Conservation (phyloP, 2,797 vertebrate genomes). For the Streptopelia turtur region DNA sequence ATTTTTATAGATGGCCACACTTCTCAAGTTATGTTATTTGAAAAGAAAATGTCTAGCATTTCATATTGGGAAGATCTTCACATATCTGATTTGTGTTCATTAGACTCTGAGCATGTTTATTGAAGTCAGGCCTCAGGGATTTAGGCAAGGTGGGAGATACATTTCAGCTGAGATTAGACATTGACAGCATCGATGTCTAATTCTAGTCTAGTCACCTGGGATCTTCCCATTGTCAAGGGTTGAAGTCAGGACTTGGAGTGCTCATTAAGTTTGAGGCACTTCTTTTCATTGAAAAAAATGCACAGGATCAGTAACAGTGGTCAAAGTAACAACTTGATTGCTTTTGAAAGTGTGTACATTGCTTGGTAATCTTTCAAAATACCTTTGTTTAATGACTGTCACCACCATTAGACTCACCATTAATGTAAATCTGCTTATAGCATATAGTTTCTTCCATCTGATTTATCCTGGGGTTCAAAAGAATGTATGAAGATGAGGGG, state of each 20-base stretch:
- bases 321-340: background rate
- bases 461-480: background rate
- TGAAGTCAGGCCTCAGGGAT: background rate
- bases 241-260: background rate
- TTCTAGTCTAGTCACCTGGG: background rate
- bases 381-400: background rate
- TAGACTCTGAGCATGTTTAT: background rate
- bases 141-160: background rate
- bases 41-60: constrained; percentile 4
- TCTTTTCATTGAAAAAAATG: background rate
- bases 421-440: background rate
- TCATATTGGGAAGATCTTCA: background rate
- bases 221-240: background rate
- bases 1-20: background rate
- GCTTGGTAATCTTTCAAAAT: background rate
- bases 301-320: background rate
- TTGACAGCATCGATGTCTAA: background rate
- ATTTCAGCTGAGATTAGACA: background rate
- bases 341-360: background rate
- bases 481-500: background rate
- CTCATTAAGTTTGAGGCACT: background rate
- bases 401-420: background rate
- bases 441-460: background rate
- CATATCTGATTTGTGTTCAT: background rate
- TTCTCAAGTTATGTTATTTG: background rate